Conservation (phyloP, 1,140 invertebrate species). For the Riptortus pedestris region DNA sequence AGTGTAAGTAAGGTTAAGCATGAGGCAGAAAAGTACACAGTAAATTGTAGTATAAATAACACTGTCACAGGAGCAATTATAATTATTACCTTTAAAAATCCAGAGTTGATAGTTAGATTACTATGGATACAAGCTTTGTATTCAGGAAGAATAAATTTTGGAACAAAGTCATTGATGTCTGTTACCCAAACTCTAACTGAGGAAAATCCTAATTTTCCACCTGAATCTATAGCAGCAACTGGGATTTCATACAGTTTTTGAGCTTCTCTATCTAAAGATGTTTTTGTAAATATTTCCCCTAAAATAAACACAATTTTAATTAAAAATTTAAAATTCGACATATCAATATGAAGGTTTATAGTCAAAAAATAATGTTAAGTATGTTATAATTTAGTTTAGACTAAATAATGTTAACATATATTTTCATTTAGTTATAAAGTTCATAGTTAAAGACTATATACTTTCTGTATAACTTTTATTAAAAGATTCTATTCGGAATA, state of each 20-base stretch:
- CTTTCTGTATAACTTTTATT: too few species aligned
- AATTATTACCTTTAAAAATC: conserved; percentile 53
- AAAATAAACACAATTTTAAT: conserved; percentile 2
- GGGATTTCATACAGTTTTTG: conserved; percentile 64
- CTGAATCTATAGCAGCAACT: conserved; percentile 75
- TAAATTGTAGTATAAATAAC: not conserved
- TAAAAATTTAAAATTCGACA: not conserved
- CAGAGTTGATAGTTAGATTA: conserved; percentile 49
- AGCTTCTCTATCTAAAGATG: conserved; percentile 66
- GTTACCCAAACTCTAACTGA: conserved; percentile 63
- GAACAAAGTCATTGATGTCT: conserved; percentile 82
- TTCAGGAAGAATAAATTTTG: conserved; percentile 65
- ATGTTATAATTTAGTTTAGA: too few species aligned
- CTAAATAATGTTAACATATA: too few species aligned
- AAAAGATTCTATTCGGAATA: too few species aligned
- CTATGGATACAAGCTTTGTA: conserved; percentile 63
- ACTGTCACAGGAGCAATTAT: not conserved
- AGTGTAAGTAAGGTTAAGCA: not conserved
- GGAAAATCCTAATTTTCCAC: conserved; percentile 67
- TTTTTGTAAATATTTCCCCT: conserved; percentile 68
- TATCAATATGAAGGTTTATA: not conserved
- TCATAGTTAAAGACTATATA: too few species aligned
- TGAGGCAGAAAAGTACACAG: not conserved
- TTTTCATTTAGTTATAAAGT: too few species aligned
- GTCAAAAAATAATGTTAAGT: conserved; percentile 2